Evolutionary conservation across 2,888 invertebrate species (phyloP).

Genomic region (Andrena chrysosceles): DNA sequence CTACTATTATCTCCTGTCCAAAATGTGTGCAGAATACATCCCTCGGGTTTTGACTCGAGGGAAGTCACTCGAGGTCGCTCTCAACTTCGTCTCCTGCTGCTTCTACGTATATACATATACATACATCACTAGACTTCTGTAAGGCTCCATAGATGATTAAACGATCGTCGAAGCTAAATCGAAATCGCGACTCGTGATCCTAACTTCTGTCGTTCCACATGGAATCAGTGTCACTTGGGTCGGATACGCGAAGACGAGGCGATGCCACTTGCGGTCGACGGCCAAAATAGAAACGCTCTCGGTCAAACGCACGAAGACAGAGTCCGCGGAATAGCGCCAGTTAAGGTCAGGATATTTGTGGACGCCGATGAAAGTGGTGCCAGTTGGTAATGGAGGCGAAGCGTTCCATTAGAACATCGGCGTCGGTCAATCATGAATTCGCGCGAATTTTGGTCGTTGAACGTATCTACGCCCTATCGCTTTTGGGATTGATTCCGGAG

Average conservation of each 20-base stretch:
- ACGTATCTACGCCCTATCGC: neutral
- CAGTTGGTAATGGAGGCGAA: conserved; percentile 23
- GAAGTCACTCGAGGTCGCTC: too few species aligned
- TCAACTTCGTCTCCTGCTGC: too few species aligned
- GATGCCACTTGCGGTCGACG: conserved; percentile 29
- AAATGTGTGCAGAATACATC: too few species aligned
- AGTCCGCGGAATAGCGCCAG: conserved; percentile 44
- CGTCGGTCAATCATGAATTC: conserved; percentile 10
- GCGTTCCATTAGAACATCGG: neutral
- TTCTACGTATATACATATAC: too few species aligned
- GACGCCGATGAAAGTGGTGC: conserved; percentile 49
- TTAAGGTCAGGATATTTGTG: conserved; percentile 61
- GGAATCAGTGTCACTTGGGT: conserved; percentile 29
- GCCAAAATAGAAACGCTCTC: conserved; percentile 46
- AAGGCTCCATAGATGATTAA: neutral
- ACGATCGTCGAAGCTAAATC: conserved; percentile 13
- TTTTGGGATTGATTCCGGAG: neutral
- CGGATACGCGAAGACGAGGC: conserved; percentile 21
- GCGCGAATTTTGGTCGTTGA: neutral
- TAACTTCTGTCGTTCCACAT: conserved; percentile 4
- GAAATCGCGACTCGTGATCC: conserved; percentile 9
- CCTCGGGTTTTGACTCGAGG: too few species aligned
- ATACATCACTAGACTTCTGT: too few species aligned
- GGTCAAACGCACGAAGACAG: conserved; percentile 46
- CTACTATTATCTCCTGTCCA: too few species aligned